phyloP scores from a whole-genome alignment of 2,797 vertebrate genomes.

The Gouania willdenowi region DNA sequence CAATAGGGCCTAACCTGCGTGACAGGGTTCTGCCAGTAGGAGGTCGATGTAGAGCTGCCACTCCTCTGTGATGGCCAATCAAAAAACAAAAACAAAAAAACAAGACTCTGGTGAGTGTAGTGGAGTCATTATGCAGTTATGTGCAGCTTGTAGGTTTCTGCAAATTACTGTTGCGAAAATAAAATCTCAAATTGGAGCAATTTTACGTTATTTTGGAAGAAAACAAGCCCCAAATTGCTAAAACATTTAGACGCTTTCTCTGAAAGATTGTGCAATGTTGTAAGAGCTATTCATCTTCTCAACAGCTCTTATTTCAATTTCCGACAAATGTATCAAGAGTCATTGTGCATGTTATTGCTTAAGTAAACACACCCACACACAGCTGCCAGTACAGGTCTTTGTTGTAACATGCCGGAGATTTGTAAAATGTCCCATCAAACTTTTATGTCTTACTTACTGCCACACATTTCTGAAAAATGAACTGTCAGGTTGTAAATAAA shows the following conservation, averaged over 20 bases:
- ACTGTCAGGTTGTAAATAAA: background rate
- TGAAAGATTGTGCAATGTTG: constrained; percentile 5
- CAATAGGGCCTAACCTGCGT: too few relatives aligned
- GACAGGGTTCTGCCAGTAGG: too few relatives aligned
- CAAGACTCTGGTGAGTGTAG: too few relatives aligned
- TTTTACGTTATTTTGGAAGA: background rate
- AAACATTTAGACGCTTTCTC: constrained; percentile 2
- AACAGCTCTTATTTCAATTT: background rate
- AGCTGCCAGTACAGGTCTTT: constrained; percentile 47
- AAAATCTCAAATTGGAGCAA: too few relatives aligned
- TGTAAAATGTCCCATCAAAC: constrained; percentile 59
- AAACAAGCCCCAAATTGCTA: constrained; percentile 1
- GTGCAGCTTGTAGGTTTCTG: background rate
- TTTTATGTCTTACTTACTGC: constrained; percentile 24
- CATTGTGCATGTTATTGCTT: constrained; percentile 18
- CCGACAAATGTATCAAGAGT: constrained; percentile 16
- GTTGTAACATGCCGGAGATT: constrained; percentile 60
- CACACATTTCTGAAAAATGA: background rate
- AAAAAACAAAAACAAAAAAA: too few relatives aligned
- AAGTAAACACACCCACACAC: constrained; percentile 29
- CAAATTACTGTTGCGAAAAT: too few relatives aligned
- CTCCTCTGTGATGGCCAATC: too few relatives aligned
- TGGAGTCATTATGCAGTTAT: background rate
- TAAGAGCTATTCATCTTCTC: constrained; percentile 18
- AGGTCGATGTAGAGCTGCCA: too few relatives aligned